A percentile compares a stretch with the other conserved stretches of the same genome.
phyloP scores from a whole-genome alignment of 2,113 vertebrate species.

The Garra rufa region DNA sequence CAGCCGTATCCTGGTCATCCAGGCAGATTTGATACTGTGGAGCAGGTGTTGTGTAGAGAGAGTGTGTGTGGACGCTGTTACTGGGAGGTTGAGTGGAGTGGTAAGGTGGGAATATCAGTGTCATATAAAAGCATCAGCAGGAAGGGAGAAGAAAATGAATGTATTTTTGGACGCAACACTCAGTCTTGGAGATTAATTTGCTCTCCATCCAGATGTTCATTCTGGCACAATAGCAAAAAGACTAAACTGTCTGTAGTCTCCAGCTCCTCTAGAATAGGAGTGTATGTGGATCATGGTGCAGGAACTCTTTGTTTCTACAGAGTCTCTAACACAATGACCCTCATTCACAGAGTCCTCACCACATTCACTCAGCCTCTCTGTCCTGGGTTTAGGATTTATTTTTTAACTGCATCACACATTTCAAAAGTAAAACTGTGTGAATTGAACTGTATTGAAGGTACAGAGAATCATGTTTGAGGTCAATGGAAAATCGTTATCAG shows the following conservation, averaged over 20 bases:
- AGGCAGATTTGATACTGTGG: too few relatives aligned
- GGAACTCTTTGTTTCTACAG: too few relatives aligned
- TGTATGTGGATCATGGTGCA: neutral
- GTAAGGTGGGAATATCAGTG: too few relatives aligned
- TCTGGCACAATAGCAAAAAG: neutral
- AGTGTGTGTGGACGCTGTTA: too few relatives aligned
- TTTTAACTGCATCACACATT: neutral
- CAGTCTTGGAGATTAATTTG: neutral
- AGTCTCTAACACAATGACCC: too few relatives aligned
- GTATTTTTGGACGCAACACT: too few relatives aligned
- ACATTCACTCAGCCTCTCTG: slow-evolving; percentile 8
- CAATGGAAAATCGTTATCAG: neutral
- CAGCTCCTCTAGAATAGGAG: slow-evolving; percentile 3
- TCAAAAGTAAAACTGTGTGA: neutral
- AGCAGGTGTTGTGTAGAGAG: too few relatives aligned
- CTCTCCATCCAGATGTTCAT: neutral
- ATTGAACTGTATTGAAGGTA: neutral
- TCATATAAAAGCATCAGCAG: too few relatives aligned
- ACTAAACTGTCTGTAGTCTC: neutral
- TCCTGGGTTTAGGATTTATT: neutral
- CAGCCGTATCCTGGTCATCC: too few relatives aligned
- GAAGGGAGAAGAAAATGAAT: too few relatives aligned
- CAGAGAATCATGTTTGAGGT: neutral
- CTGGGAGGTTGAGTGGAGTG: too few relatives aligned
- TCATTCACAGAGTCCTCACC: too few relatives aligned